Percentiles rank a stretch among this genome's conserved stretches.
These are phyloP conservation scores for Chrysopa pallens DNA, from an alignment of 1,140 invertebrate species.

Conservation along the genomic window DNA sequence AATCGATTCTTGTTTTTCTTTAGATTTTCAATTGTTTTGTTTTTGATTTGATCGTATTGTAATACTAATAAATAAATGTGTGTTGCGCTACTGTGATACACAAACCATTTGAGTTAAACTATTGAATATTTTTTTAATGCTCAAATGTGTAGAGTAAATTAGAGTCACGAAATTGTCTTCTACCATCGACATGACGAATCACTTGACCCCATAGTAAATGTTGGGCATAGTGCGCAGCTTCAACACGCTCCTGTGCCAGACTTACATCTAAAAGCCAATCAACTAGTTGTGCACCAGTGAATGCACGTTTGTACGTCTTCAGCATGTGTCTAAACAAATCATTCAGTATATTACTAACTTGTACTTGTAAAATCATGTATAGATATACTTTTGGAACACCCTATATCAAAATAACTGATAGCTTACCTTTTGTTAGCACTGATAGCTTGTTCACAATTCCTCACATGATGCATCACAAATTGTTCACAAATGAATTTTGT, in stretches of 20 bases:
- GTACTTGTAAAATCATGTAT: too few species aligned
- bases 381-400: too few species aligned
- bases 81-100: too few species aligned
- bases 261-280: constrained; percentile 72
- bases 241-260: constrained; percentile 48
- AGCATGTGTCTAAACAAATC: constrained; percentile 51
- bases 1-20: too few species aligned
- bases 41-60: too few species aligned
- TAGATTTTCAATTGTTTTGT: too few species aligned
- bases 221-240: constrained; percentile 66
- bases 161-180: constrained; percentile 62
- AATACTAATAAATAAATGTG: too few species aligned
- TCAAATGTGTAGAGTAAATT: constrained; percentile 49
- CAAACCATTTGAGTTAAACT: too few species aligned
- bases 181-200: constrained; percentile 60
- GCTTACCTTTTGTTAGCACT: constrained; percentile 46
- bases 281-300: constrained; percentile 66
- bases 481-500: constrained; percentile 73
- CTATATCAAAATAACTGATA: too few species aligned
- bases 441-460: constrained; percentile 62
- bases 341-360: too few species aligned
- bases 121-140: too few species aligned
- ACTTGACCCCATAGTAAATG: constrained; percentile 68
- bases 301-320: constrained; percentile 55
- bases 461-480: constrained; percentile 68